Conservation (phyloP, 2,888 invertebrate species). For the Stictocephala bisonia region DNA sequence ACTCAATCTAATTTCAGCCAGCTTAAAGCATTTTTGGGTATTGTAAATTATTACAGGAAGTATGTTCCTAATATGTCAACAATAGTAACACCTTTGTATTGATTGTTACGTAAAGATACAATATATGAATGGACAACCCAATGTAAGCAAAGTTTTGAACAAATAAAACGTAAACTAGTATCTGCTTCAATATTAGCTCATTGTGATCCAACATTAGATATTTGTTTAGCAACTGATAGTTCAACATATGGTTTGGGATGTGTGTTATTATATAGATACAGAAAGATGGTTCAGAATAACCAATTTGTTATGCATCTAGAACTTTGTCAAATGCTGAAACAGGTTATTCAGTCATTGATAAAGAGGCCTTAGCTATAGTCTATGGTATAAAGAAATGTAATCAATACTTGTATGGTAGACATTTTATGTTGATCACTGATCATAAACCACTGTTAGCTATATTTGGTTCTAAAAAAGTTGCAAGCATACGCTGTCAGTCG, state of each 20-base stretch:
- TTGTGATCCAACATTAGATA: conserved; percentile 2
- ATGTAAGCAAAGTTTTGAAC: background rate
- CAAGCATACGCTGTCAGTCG: too few species aligned
- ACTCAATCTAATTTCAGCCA: background rate
- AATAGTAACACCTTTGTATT: conserved; percentile 1
- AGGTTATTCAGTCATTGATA: conserved; percentile 27
- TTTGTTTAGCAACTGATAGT: background rate
- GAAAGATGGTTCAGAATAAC: background rate
- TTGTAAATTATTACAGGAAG: too few species aligned
- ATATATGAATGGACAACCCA: background rate
- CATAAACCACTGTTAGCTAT: conserved; percentile 9
- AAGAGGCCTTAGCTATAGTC: too few species aligned
- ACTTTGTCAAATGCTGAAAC: conserved; percentile 6
- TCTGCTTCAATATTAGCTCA: conserved; percentile 3
- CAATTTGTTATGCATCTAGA: too few species aligned
- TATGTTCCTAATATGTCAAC: conserved; percentile 16
- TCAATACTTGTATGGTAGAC: too few species aligned
- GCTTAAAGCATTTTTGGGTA: background rate
- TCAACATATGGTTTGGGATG: too few species aligned
- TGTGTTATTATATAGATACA: background rate
- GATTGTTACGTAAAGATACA: conserved; percentile 6
- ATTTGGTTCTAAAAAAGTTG: too few species aligned
- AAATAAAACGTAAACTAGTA: conserved; percentile 7
- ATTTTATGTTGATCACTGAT: conserved; percentile 9
- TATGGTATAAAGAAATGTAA: too few species aligned